Conservation (phyloP, 2,797 vertebrate genomes). For the Gouania willdenowi region DNA sequence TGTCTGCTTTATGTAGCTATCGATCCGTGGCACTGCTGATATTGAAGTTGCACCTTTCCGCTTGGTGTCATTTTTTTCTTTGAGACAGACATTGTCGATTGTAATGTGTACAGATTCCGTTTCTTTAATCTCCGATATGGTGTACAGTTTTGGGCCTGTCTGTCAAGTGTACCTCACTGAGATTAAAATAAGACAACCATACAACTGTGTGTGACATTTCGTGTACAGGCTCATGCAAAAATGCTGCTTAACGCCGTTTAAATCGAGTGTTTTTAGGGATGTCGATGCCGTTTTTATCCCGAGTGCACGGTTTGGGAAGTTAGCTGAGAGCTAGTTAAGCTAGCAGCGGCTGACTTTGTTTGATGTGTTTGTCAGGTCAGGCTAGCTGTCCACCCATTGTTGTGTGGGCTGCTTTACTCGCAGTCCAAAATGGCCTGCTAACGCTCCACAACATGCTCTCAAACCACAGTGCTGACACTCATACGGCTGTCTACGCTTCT, state of each 20-base stretch:
- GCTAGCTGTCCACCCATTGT: conserved; percentile 57
- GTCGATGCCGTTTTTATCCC: neutral
- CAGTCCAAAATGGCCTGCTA: neutral
- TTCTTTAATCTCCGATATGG: conserved; percentile 10
- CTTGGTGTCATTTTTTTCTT: conserved; percentile 1
- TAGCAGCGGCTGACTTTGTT: conserved; percentile 61
- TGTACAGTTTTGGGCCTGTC: conserved; percentile 44
- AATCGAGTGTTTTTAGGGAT: rapidly evolving
- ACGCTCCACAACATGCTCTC: neutral
- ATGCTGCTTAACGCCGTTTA: rapidly evolving
- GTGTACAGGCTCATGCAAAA: too few species aligned
- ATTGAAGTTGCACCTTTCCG: neutral
- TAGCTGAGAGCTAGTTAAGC: conserved; percentile 35
- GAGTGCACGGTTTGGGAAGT: conserved; percentile 14
- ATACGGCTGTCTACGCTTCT: rapidly evolving
- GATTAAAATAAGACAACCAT: too few species aligned
- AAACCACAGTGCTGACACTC: neutral
- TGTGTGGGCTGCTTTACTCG: conserved; percentile 3
- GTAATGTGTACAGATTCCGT: conserved; percentile 10
- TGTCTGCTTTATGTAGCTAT: neutral
- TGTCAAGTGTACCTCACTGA: conserved; percentile 37
- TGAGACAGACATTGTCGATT: neutral
- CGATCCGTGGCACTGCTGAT: rapidly evolving
- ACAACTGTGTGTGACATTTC: too few species aligned
- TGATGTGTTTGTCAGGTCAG: conserved; percentile 71